Percentiles rank a stretch among this genome's conserved stretches.
phyloP scores from a whole-genome alignment of 2,888 invertebrate species.

The Megastigmus dorsalis region DNA sequence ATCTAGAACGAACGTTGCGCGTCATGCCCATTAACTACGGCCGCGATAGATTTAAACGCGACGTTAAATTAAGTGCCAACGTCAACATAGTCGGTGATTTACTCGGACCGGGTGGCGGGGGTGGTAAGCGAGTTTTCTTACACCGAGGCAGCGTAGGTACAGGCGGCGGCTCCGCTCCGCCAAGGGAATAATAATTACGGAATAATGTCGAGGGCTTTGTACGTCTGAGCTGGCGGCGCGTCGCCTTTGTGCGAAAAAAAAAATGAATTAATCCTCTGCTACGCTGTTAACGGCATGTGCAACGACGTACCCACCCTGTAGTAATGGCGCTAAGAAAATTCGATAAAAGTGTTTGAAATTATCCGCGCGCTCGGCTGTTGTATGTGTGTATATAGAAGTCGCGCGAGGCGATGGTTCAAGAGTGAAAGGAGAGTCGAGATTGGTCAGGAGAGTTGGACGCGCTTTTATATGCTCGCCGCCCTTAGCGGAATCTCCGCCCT shows the following conservation, averaged over 20 bases:
- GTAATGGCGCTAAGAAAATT: too few species aligned
- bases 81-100: conserved; percentile 38
- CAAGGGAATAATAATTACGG: conserved; percentile 33
- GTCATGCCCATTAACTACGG: conserved; percentile 39
- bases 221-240: background rate
- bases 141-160: background rate
- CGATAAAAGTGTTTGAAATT: too few species aligned
- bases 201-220: conserved; percentile 12
- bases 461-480: too few species aligned
- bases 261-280: conserved; percentile 18
- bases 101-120: conserved; percentile 4
- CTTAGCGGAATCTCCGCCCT: too few species aligned
- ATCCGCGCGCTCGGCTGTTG: too few species aligned
- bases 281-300: background rate
- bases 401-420: too few species aligned
- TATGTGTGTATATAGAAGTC: too few species aligned
- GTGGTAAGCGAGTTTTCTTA: background rate
- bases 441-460: too few species aligned
- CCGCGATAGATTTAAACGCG: conserved; percentile 35
- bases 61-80: conserved; percentile 48
- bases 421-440: too few species aligned
- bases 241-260: background rate
- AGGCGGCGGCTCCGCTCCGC: too few species aligned
- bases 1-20: conserved; percentile 18
- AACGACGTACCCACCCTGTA: too few species aligned